These are phyloP conservation scores for Eupsilia transversa DNA, from an alignment of 2,888 invertebrate species.

Conservation along the genomic window DNA sequence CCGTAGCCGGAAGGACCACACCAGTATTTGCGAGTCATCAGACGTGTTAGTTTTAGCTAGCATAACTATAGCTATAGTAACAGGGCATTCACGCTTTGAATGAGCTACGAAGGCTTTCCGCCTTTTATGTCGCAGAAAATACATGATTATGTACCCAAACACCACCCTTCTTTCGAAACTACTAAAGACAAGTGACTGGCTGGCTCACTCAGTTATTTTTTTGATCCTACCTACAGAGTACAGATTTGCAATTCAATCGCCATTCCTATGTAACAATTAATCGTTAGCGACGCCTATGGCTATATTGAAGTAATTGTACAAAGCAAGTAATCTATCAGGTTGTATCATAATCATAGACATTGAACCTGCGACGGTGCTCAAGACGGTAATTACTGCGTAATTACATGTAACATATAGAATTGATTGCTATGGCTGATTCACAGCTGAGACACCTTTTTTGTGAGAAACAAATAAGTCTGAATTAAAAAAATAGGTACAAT, in stretches of 20 bases:
- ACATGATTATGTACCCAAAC: constrained; percentile 3
- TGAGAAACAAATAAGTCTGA: constrained; percentile 28
- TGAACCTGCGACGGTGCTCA: constrained; percentile 35
- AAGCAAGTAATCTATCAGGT: constrained; percentile 24
- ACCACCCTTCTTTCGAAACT: constrained; percentile 6
- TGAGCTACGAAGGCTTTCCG: constrained; percentile 19
- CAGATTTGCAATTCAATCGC: constrained; percentile 17
- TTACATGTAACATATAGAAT: constrained; percentile 47
- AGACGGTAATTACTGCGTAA: constrained; percentile 53
- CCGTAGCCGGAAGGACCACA: not conserved
- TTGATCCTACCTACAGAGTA: not conserved
- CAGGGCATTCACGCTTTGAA: constrained; percentile 36
- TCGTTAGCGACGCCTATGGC: not conserved
- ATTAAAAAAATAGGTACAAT: not conserved
- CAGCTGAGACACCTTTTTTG: constrained; percentile 26
- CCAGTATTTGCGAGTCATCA: constrained; percentile 38
- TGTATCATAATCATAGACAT: constrained; percentile 52
- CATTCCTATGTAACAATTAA: constrained; percentile 26
- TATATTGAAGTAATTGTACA: constrained; percentile 25
- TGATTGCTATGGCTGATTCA: constrained; percentile 46
- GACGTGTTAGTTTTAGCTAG: constrained; percentile 33
- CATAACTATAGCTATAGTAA: too few relatives aligned
- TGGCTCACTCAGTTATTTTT: not conserved
- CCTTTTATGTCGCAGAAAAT: constrained; percentile 27
- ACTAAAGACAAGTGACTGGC: not conserved